Evolutionary conservation across 2,113 vertebrate genomes (phyloP).

Genomic region (Clinocottus analis): DNA sequence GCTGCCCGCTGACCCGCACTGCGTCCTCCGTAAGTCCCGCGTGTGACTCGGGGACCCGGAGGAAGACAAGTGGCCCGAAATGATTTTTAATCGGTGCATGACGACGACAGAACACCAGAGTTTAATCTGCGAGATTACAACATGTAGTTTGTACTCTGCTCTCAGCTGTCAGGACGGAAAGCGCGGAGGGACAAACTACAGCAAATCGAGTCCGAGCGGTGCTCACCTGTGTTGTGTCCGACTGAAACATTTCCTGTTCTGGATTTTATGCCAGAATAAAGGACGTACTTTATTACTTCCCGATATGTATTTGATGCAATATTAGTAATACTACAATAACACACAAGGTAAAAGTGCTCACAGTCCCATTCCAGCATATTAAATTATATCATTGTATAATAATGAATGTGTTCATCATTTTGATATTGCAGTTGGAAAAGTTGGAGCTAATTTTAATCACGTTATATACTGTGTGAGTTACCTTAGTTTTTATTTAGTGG

Average conservation of each 20-base stretch:
- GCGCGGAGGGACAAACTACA: not conserved
- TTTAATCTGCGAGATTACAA: accelerated
- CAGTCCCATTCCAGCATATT: no score
- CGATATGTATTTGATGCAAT: no score
- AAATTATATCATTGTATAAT: no score
- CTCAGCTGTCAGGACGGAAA: not conserved
- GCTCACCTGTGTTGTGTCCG: not conserved
- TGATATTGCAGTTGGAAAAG: no score
- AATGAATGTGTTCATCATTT: no score
- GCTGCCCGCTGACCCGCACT: not conserved
- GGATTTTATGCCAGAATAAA: not conserved
- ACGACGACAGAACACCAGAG: accelerated
- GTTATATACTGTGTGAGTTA: no score
- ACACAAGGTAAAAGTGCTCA: no score
- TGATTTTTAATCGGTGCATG: conserved; percentile 56
- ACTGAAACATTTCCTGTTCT: not conserved
- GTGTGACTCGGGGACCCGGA: not conserved
- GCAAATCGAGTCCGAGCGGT: not conserved
- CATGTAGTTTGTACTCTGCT: not conserved
- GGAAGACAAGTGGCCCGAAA: conserved; percentile 61
- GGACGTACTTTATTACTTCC: not conserved
- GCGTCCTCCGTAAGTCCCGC: not conserved
- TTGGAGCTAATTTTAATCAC: no score
- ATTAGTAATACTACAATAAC: no score
- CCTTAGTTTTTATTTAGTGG: no score